Evolutionary conservation across 2,888 invertebrate genomes (phyloP).

Genomic region (Torymus tubicola): DNA sequence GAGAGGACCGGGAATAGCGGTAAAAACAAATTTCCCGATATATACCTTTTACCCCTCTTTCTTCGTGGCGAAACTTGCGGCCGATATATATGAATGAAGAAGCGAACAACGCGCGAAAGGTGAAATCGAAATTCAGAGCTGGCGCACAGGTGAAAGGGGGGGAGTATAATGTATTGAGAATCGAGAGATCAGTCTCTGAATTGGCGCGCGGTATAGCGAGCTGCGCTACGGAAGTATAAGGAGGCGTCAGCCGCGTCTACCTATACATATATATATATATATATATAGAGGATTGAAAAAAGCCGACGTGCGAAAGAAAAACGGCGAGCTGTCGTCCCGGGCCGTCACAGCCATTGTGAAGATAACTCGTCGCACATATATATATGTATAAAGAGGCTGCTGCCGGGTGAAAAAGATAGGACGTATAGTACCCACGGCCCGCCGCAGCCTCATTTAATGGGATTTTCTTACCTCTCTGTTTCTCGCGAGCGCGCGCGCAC

Average conservation of each 20-base stretch:
- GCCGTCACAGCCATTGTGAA: no score
- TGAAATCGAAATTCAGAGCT: slow-evolving; percentile 1
- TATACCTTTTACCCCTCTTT: not conserved
- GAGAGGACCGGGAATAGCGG: no score
- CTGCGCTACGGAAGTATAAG: no score
- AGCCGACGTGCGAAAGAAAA: not conserved
- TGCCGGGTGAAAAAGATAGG: not conserved
- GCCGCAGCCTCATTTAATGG: slow-evolving; percentile 32
- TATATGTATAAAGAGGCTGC: no score
- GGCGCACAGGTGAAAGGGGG: slow-evolving; percentile 3
- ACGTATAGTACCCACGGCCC: no score
- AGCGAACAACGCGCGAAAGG: not conserved
- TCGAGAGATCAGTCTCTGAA: slow-evolving; percentile 9
- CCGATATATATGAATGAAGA: not conserved
- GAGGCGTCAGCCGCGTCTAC: not conserved
- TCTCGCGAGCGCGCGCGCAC: no score
- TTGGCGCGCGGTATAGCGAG: no score
- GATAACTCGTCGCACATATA: no score
- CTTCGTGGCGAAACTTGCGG: not conserved
- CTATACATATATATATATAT: not conserved
- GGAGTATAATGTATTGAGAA: slow-evolving; percentile 7
- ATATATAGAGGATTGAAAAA: no score
- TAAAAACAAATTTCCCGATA: no score
- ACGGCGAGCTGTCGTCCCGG: no score
- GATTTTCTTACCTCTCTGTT: slow-evolving; percentile 23